A percentile compares a stretch with the other conserved stretches of the same genome.
Conservation (phyloP, 2,113 vertebrate species). For the Chinchilla lanigera region DNA sequence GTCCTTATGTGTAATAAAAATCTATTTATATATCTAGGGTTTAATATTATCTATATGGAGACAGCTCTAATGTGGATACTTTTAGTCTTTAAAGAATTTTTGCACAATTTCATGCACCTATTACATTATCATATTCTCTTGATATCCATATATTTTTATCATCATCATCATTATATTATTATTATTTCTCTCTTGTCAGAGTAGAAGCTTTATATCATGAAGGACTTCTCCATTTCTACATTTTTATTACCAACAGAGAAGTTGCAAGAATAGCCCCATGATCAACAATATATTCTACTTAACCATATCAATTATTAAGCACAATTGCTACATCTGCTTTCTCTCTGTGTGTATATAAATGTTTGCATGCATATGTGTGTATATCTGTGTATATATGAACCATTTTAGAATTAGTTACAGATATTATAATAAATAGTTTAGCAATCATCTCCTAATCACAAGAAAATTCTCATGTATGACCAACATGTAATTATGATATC, state of each 20-base stretch:
- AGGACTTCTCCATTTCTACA: neutral
- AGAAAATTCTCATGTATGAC: neutral
- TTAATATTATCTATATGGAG: slow-evolving; percentile 57
- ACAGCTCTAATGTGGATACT: slow-evolving; percentile 42
- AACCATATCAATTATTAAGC: neutral
- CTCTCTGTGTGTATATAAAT: neutral
- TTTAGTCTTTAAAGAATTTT: slow-evolving; percentile 47
- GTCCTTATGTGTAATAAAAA: slow-evolving; percentile 61
- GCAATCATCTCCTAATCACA: neutral
- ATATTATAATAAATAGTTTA: slow-evolving; percentile 3
- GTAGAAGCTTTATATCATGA: slow-evolving; percentile 13
- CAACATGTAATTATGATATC: neutral
- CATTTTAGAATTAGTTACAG: slow-evolving; percentile 9
- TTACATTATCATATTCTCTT: slow-evolving; percentile 15
- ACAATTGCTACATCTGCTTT: neutral
- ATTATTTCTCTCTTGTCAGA: neutral
- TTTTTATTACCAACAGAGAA: slow-evolving; percentile 53
- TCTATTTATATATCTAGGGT: neutral
- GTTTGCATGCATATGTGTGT: neutral
- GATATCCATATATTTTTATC: neutral
- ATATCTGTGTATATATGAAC: neutral
- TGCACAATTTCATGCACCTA: neutral
- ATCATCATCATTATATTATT: neutral
- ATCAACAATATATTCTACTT: neutral
- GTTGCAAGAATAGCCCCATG: neutral